Base-by-base conservation (phyloP, 1,140 invertebrate genomes). In the Probaryconus sp. region DNA sequence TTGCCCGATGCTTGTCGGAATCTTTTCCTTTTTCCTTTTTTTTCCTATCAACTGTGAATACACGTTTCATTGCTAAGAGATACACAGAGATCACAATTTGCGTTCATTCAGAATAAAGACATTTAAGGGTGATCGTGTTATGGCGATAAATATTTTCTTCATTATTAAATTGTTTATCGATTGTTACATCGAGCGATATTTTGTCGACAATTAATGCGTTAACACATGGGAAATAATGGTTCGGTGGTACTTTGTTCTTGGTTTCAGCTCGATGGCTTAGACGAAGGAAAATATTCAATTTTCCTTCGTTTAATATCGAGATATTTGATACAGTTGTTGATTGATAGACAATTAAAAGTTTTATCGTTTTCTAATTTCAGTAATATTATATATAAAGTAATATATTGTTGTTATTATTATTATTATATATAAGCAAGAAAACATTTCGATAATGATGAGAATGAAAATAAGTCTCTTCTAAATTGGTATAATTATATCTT, bases 71-170 rank as follows among this genome's bases (percentile, higher is more conserved):
- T 67, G 69, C 69, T 60, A 48, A 7, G n/a, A 60, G 61, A 53
- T 67, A 65, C 48, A 3, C 18, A 53, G 69, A 67, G 40, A 72
- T 72, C 60, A 63, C 60, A 64, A 72, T 72, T 72, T 72, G 51
- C 63, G 69, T 60, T 72, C 45, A 35, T 45, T 64, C 60, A 40
- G 28, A 35, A 72, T 65, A 58, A 70, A 58, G 45, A 51, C 50
- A 30, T 65, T 31, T 38, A 16, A 3, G 21, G 7, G 7, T 37
- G 50, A 63, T 68, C 45, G 11, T 51, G 45, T 51, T 51, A 20
- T 33, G 48, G 48, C 43, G 24, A 48, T 17, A 16, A 6, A n/a
- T 9, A 13, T 43, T 43, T 64, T 51, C 18, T 11, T 35, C 17
- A 5, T 51, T 17, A 43, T 64, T 64, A 42, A 40, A 61, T 47